Evolutionary conservation across 1,140 invertebrate species (phyloP), one percentile per base, ranked within the genome.

Genomic region (Chrysoperla carnea): DNA sequence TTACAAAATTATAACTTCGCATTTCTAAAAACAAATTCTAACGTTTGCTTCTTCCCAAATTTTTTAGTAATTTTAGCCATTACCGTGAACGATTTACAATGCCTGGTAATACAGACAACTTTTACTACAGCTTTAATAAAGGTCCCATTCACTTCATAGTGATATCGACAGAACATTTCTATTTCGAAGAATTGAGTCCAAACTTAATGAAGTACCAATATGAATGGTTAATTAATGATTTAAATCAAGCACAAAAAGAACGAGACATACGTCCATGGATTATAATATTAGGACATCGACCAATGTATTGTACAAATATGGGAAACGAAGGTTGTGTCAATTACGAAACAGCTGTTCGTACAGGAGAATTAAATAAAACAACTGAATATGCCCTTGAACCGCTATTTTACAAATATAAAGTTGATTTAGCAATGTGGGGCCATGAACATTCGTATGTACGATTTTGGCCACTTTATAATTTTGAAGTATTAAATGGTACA

Each of bases 371-470:
- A 45, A 78, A 82, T 12, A 66, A 78, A 44, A 46, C 83, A 2
- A 69, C 76, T 40, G 67, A 72, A 53, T 83, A 78, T 50, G 73
- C 72, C 53, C 58, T 97, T 38, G 94, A 97, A 65, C 68, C 88
- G 29, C 56, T 97, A 4, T 84, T 97, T 55, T 78, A 78, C 50
- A 68, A 86, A 39, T 77, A 86, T 57, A 86, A 86, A 38, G 94
- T 98, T n/a, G 94, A 98, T 66, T 59, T 96, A 39, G 76, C 81
- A 57, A 69, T 97, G 11, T 94, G 90, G 86, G 92, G 87, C 0
- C 93, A 97, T 62, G 89, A 96, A 59, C 92, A 97, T 64, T 84
- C 84, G 15, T 97, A 97, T 58, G 91, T 97, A 66, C 66, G 94
- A 29, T 64, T 93, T 41, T 96, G 81, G 78, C 92, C 94, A 1